Conservation (phyloP, 2,888 invertebrate species). For the Pollenia amentaria region DNA sequence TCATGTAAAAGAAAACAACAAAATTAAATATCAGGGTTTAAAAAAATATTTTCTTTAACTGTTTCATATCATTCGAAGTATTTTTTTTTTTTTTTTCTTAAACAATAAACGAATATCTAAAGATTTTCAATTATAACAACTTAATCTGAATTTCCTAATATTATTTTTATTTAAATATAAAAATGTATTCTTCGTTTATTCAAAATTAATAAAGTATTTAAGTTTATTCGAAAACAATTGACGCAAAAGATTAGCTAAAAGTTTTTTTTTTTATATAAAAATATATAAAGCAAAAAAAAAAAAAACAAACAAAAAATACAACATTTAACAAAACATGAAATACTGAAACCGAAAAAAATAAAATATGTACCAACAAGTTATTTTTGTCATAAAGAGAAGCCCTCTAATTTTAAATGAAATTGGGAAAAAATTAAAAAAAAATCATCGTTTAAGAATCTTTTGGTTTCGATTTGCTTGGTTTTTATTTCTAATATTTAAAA, state of each 20-base stretch:
- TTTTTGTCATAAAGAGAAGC: constrained; percentile 63
- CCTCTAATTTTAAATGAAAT: constrained; percentile 58
- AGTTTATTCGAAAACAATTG: constrained; percentile 53
- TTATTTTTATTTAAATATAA: background rate
- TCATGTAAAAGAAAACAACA: constrained; percentile 8
- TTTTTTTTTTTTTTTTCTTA: background rate
- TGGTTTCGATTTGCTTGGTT: constrained; percentile 34
- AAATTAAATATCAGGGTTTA: constrained; percentile 21
- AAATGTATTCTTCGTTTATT: background rate
- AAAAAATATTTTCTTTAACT: constrained; percentile 46
- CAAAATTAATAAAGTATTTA: constrained; percentile 21
- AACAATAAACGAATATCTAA: background rate
- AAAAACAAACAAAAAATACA: constrained; percentile 13
- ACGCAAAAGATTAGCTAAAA: constrained; percentile 63
- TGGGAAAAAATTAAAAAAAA: constrained; percentile 8
- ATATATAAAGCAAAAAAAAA: constrained; percentile 33
- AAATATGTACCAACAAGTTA: constrained; percentile 42
- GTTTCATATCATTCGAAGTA: constrained; percentile 31
- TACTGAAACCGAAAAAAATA: background rate
- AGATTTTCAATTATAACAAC: background rate
- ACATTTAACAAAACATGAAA: constrained; percentile 58
- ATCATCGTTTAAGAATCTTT: constrained; percentile 42
- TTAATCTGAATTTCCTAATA: background rate
- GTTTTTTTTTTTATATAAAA: background rate
- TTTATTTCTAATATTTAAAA: constrained; percentile 42